Evolutionary conservation across 2,888 invertebrate species (phyloP).

Genomic region (Acleris sparsana): DNA sequence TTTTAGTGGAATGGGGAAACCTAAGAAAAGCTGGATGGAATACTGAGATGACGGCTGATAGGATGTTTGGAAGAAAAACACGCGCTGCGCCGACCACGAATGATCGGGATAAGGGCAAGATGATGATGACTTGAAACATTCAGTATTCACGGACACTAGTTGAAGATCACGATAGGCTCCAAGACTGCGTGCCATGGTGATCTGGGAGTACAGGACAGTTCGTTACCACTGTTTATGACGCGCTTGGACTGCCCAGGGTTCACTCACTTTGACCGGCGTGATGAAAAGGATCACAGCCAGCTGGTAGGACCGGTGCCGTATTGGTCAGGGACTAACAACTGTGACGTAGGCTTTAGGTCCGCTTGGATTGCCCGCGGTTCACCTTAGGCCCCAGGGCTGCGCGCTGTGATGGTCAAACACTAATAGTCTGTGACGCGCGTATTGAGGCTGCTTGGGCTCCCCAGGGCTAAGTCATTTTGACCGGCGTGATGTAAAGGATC

Average conservation of each 20-base stretch:
- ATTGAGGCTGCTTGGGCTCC: slow-evolving; percentile 53
- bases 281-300: slow-evolving; percentile 18
- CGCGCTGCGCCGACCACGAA: too few species aligned
- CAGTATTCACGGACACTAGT: too few species aligned
- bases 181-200: slow-evolving; percentile 50
- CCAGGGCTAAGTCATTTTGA: slow-evolving; percentile 76
- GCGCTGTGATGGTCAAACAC: slow-evolving; percentile 41
- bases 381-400: slow-evolving; percentile 53
- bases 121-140: too few species aligned
- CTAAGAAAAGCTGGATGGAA: too few species aligned
- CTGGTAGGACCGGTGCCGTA: slow-evolving; percentile 60
- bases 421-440: slow-evolving; percentile 86
- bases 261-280: slow-evolving; percentile 79
- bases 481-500: slow-evolving; percentile 41
- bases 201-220: slow-evolving; percentile 75
- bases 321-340: too few species aligned
- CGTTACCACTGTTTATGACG: slow-evolving; percentile 85
- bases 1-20: too few species aligned
- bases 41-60: too few species aligned
- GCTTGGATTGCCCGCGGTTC: slow-evolving; percentile 18
- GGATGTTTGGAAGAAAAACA: too few species aligned
- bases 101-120: too few species aligned
- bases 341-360: slow-evolving; percentile 76
- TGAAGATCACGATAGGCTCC: slow-evolving; percentile 77
- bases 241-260: slow-evolving; percentile 38